A percentile compares a stretch with the other conserved stretches of the same genome.
Conservation (phyloP, 2,113 vertebrate species). For the Blennius ocellaris region DNA sequence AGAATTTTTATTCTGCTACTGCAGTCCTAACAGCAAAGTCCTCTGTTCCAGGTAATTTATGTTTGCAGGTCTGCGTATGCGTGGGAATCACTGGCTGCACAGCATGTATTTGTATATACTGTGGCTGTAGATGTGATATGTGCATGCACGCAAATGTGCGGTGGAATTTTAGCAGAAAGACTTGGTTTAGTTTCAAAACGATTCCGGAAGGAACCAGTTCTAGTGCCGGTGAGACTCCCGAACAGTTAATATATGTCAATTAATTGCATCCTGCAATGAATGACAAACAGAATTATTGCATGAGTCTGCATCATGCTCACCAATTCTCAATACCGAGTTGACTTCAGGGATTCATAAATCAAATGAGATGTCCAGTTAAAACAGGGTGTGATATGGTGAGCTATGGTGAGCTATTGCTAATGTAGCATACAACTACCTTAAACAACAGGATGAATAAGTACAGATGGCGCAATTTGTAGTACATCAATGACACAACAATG, state of each 20-base stretch:
- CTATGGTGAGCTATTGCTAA: background rate
- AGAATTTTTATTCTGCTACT: constrained; percentile 52
- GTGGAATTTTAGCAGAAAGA: background rate
- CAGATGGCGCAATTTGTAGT: too few relatives aligned
- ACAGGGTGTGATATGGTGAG: constrained; percentile 26
- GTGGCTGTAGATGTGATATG: constrained; percentile 1
- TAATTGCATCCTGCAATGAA: background rate
- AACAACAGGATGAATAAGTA: too few relatives aligned
- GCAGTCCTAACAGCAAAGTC: constrained; percentile 25
- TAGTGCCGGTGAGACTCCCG: background rate
- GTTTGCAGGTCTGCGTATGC: constrained; percentile 42
- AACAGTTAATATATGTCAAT: background rate
- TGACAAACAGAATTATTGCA: background rate
- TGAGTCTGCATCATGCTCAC: constrained; percentile 9
- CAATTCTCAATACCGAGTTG: constrained; percentile 22
- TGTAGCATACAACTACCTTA: too few relatives aligned
- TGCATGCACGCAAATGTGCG: background rate
- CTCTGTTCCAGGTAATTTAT: constrained; percentile 37
- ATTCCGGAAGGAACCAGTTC: background rate
- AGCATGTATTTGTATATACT: constrained; percentile 3
- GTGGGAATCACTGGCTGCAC: constrained; percentile 22
- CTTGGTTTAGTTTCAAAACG: background rate
- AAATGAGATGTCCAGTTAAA: constrained; percentile 36
- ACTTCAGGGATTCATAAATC: constrained; percentile 44
- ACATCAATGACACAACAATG: too few relatives aligned